Percentiles rank a stretch among this genome's conserved stretches.
Conservation (phyloP, 2,113 vertebrate genomes). For the Madoqua kirkii region DNA sequence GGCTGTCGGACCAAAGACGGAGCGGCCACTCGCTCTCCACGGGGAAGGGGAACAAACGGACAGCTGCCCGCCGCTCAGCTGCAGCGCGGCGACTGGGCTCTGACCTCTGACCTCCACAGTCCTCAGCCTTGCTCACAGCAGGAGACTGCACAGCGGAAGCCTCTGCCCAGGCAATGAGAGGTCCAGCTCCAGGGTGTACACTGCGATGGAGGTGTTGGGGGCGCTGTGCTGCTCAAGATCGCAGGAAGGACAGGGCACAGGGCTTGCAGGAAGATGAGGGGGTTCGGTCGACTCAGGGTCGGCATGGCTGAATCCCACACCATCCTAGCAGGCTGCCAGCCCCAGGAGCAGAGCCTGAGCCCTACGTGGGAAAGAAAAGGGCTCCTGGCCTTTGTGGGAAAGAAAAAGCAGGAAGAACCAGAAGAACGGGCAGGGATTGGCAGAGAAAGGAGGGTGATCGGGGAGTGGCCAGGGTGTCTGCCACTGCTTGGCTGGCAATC, state of each 20-base stretch:
- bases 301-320: fast-evolving
- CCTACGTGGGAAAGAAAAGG: neutral
- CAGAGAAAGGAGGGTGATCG: fast-evolving
- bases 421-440: fast-evolving
- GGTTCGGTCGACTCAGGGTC: fast-evolving
- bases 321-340: fast-evolving
- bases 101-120: neutral
- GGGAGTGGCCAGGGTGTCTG: neutral
- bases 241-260: fast-evolving
- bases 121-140: neutral
- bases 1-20: neutral
- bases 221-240: neutral
- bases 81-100: neutral
- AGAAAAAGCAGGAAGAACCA: neutral
- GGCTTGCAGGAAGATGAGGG: neutral
- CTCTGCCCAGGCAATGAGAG: fast-evolving
- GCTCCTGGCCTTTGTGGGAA: fast-evolving
- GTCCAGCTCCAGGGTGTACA: fast-evolving
- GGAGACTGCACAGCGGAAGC: fast-evolving
- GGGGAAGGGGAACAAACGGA: neutral
- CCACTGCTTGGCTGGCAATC: neutral
- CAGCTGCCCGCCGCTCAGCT: fast-evolving
- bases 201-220: fast-evolving
- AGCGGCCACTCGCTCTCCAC: fast-evolving
- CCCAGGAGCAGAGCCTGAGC: neutral